Conservation (phyloP, 2,113 vertebrate species). For the Centrocercus urophasianus region DNA sequence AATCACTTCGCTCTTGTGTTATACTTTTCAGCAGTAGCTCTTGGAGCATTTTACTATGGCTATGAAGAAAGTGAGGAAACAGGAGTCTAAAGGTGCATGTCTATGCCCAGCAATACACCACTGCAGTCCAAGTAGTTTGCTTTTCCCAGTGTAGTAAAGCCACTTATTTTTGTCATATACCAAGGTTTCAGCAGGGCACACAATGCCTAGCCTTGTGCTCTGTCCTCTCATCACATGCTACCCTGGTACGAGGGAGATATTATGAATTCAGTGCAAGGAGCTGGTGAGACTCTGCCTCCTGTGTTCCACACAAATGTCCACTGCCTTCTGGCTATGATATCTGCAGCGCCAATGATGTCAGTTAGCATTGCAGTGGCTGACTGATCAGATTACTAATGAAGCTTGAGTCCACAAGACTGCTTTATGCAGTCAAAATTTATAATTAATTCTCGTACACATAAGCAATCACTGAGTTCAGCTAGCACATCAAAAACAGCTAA, state of each 20-base stretch:
- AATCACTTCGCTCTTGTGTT: not conserved
- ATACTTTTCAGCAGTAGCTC: not conserved
- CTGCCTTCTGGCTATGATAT: not conserved
- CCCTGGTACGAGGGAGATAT: not conserved
- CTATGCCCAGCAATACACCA: not conserved
- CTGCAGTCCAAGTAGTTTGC: not conserved
- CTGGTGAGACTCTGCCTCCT: not conserved
- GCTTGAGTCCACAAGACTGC: conserved; percentile 18
- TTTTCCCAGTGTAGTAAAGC: not conserved
- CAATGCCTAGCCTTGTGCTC: not conserved
- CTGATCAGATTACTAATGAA: conserved; percentile 33
- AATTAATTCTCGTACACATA: conserved; percentile 50
- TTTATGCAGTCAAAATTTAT: conserved; percentile 10
- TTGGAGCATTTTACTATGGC: not conserved
- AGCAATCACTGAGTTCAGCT: conserved; percentile 24
- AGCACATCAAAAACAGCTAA: conserved; percentile 42
- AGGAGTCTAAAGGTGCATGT: rapidly evolving
- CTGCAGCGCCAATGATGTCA: not conserved
- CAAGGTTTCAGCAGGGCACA: not conserved
- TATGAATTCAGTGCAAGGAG: not conserved
- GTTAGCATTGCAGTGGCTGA: not conserved
- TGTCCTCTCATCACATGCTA: not conserved
- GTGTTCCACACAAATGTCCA: rapidly evolving
- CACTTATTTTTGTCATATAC: not conserved
- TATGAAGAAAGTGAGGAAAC: not conserved